A percentile compares a stretch with the other conserved stretches of the same genome.
phyloP scores from a whole-genome alignment of 2,888 invertebrate species.

The Catocala sponsa region DNA sequence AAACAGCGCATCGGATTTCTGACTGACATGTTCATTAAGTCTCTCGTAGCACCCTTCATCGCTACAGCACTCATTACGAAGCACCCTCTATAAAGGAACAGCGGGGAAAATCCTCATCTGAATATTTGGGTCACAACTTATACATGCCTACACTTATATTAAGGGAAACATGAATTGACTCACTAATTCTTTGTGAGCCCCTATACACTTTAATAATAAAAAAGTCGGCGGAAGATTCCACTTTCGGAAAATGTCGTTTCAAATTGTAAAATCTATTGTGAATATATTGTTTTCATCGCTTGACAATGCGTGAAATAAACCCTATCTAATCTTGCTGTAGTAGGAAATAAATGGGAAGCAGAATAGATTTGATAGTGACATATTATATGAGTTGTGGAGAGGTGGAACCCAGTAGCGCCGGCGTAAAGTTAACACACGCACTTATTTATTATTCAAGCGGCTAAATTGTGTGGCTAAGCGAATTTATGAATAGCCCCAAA shows the following conservation, averaged over 20 bases:
- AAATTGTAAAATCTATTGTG: constrained; percentile 1
- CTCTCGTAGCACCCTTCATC: constrained; percentile 36
- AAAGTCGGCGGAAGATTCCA: too few species aligned
- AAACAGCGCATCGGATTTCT: constrained; percentile 50
- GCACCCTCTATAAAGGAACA: constrained; percentile 33
- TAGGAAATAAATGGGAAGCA: constrained; percentile 13
- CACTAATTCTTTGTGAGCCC: constrained; percentile 15
- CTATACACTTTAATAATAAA: constrained; percentile 3
- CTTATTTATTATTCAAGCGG: constrained; percentile 42
- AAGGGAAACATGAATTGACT: constrained; percentile 16
- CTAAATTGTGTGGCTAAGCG: constrained; percentile 43
- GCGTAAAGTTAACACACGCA: constrained; percentile 12
- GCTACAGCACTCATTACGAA: constrained; percentile 50
- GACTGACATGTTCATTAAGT: constrained; percentile 65
- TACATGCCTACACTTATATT: constrained; percentile 14
- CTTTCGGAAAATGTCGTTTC: too few species aligned
- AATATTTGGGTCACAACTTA: constrained; percentile 57
- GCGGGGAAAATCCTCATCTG: constrained; percentile 38
- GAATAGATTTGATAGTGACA: constrained; percentile 8
- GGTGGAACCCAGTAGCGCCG: constrained; percentile 3
- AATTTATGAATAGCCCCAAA: constrained; percentile 47
- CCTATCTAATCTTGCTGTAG: constrained; percentile 15
- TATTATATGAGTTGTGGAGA: constrained; percentile 8
- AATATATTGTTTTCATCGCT: not conserved
- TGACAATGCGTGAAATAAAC: constrained; percentile 18